A percentile compares a stretch with the other conserved stretches of the same genome.
Evolutionary conservation across 2,113 vertebrate species (phyloP).

Genomic region (Cepphus grylle): DNA sequence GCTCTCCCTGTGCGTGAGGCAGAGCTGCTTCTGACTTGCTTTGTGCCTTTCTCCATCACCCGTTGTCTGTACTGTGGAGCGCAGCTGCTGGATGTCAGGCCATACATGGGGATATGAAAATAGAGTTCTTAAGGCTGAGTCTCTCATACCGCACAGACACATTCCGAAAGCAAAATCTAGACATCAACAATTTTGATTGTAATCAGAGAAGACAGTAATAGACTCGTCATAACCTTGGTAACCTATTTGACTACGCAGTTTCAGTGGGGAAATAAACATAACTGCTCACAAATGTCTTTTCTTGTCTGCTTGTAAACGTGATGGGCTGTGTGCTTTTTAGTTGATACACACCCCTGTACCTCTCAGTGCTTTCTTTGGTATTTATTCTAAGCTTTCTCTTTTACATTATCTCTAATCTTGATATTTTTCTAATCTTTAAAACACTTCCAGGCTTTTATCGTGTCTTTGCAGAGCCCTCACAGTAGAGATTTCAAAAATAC

Average conservation of each 20-base stretch:
- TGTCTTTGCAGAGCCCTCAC: background rate
- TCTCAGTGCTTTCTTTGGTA: background rate
- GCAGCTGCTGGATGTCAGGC: background rate
- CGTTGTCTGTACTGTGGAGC: background rate
- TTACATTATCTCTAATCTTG: background rate
- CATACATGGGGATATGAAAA: background rate
- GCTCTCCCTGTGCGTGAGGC: background rate
- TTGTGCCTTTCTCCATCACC: background rate
- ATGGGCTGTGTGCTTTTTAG: background rate
- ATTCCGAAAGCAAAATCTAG: background rate
- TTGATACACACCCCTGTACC: background rate
- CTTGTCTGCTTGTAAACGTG: background rate
- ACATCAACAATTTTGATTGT: background rate
- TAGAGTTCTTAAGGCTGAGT: background rate
- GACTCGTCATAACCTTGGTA: background rate
- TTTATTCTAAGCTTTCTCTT: background rate
- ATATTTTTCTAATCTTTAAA: constrained; percentile 11
- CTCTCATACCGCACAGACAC: background rate
- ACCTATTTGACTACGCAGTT: background rate
- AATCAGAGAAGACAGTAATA: background rate
- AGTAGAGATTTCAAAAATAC: background rate
- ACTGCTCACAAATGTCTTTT: background rate
- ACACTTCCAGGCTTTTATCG: background rate
- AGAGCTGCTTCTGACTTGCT: background rate
- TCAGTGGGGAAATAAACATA: background rate